Base-by-base conservation (phyloP, 2,797 vertebrate genomes). In the Rallus crepitans region DNA sequence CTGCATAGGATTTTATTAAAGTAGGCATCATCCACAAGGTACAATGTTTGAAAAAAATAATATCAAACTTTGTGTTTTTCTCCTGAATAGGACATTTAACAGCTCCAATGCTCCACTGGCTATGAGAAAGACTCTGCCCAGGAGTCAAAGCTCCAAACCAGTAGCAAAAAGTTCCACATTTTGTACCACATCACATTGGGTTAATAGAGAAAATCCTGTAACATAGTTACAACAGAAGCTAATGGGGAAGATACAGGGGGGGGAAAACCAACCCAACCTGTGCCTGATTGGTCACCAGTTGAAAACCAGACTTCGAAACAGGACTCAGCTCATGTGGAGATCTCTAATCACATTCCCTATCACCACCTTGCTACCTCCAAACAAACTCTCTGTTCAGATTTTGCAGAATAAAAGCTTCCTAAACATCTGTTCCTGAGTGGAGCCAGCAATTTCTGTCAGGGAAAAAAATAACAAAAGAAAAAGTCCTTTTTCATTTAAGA, bases 1-100 rank as follows among this genome's bases (percentile, higher is more conserved):
- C 70, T 93, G 87, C 69, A 61, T 9, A 85, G 87, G 89, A 76
- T 93, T 97, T 97, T 95, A 97, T 95, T 97, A 35, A 93, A 96
- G 89, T 78, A 95, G 82, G 87, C 77, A 90, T 92, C 45, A 89
- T 20, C 72, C 66, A 63, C 68, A 63, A 76, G 63, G 78, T 69
- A 39, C 2, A 85, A 57, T 6, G 89, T 48, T 70, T 88, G 90
- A 80, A 94, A 93, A 89, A 47, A 47, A 21, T 10, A 47, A 50
- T 27, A 52, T 59, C 47, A 92, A 92, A 89, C 45, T 21, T 56
- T 13, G 50, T 47, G 42, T 57, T 55, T 31, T 68, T 52, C 24
- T 24, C 70, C 78, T 55, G 77, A 93, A 85, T 21, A 85, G 13
- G 65, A 65, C 35, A 71, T 39, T 72, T 27, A 82, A 77, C 79